Evolutionary conservation across 1,140 invertebrate species (phyloP).

Genomic region (Megalopta genalis): DNA sequence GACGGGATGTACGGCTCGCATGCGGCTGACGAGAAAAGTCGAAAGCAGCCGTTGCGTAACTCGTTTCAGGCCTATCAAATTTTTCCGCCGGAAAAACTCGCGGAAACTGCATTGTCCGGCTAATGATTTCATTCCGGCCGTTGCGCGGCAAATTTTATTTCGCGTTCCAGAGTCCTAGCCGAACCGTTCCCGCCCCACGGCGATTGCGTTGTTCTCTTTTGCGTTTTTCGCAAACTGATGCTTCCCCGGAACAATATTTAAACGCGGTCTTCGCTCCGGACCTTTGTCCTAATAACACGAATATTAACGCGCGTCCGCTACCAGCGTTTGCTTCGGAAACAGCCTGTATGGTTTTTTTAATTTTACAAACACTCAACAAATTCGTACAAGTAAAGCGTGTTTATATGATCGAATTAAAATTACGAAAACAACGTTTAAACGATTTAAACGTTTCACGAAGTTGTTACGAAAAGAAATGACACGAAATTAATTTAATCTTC

Average conservation of each 20-base stretch:
- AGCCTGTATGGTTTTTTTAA: no score
- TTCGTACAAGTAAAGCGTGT: no score
- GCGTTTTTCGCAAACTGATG: not conserved
- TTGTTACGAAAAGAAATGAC: no score
- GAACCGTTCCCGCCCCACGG: not conserved
- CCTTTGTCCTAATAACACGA: not conserved
- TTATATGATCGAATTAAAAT: no score
- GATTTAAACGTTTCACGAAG: no score
- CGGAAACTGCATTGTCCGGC: constrained; percentile 14
- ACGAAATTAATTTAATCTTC: no score
- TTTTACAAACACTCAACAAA: no score
- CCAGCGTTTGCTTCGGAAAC: no score
- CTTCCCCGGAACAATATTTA: not conserved
- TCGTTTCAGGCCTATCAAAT: constrained; percentile 12
- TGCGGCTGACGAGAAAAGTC: constrained; percentile 5
- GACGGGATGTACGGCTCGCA: constrained; percentile 4
- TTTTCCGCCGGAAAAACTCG: not conserved
- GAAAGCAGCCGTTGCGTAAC: constrained; percentile 10
- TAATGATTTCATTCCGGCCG: constrained; percentile 24
- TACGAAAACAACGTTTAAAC: no score
- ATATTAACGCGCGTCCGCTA: no score
- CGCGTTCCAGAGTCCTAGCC: no score
- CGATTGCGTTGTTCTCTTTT: no score
- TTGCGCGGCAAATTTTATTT: constrained; percentile 18
- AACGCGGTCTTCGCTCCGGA: not conserved